Base-by-base conservation (phyloP, 2,888 invertebrate species). In the Peribatodes rhomboidaria region DNA sequence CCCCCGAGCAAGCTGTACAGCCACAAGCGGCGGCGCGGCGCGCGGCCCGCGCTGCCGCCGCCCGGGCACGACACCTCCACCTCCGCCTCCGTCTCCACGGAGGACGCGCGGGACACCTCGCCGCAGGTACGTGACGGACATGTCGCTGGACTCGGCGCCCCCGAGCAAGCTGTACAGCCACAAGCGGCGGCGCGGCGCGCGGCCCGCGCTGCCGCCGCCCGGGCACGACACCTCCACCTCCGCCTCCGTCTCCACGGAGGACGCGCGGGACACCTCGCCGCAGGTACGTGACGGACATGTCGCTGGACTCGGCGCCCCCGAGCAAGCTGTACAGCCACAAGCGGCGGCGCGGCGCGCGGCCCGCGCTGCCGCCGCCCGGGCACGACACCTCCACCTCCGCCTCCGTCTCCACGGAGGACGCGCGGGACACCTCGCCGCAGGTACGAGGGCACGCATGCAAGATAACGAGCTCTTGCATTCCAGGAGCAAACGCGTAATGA, bases 341-440 rank as follows among this genome's bases (percentile, higher is more conserved):
- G n/a, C n/a, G n/a, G n/a, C n/a, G n/a, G 2, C 87, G 91, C 56
- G 81, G 55, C n/a, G 79, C 20, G 57, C 77, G 3, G 61, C 81
- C 73, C 65, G 78, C 71, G 56, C 79, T 71, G 62, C 71, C 62
- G 39, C 72, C 37, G 35, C 64, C 57, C 27, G 69, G 73, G 53
- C 65, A 67, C 22, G 78, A 82, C 62, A 73, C 81, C 13, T 80
- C 85, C 70, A 78, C 82, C 39, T 86, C 87, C 22, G 72, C 73
- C 44, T 87, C 87, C 0, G 86, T 83, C 39, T 89, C 89, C 65
- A 86, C 87, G 0, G 91, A 91, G 70, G 92, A 92, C 1, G 79
- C 85, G 0, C 60, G 82, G n/a, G 90, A 92, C 60, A 87, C 82
- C 8, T 90, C 92, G 56, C 91, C 92, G 35, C 92, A 91, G 88